Evolutionary conservation across 2,888 invertebrate genomes (phyloP).

Genomic region (Tillus elongatus): DNA sequence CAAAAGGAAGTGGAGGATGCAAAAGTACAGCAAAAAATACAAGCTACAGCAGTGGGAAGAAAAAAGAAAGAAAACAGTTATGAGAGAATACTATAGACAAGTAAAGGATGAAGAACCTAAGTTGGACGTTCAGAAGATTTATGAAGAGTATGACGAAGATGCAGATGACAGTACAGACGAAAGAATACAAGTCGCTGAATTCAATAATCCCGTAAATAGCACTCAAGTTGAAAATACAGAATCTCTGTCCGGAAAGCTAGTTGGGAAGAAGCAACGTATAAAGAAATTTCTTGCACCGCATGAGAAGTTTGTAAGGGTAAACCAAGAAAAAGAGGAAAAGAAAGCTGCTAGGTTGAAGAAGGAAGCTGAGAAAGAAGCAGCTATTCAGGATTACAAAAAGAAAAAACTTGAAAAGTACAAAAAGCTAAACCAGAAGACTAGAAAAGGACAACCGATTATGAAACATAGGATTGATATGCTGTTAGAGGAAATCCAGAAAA

Average conservation of each 20-base stretch:
- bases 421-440: conserved; percentile 66
- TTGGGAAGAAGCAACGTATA: too few species aligned
- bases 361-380: conserved; percentile 52
- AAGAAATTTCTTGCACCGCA: conserved; percentile 42
- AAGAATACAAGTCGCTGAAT: too few species aligned
- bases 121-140: conserved; percentile 46
- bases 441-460: conserved; percentile 80
- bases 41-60: conserved; percentile 62
- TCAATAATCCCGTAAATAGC: conserved; percentile 1
- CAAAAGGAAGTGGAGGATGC: conserved; percentile 55
- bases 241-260: too few species aligned
- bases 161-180: conserved; percentile 18
- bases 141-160: conserved; percentile 31
- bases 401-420: conserved; percentile 62
- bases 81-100: conserved; percentile 50
- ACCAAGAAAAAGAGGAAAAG: conserved; percentile 48
- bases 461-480: conserved; percentile 68
- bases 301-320: conserved; percentile 46
- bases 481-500: conserved; percentile 61
- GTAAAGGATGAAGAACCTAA: conserved; percentile 40
- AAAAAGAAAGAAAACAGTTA: conserved; percentile 49
- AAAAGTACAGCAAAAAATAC: conserved; percentile 62
- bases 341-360: conserved; percentile 44
- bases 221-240: conserved; percentile 14
- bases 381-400: conserved; percentile 57